Conservation (phyloP, 2,797 vertebrate genomes). For the Sebastes diploproa region DNA sequence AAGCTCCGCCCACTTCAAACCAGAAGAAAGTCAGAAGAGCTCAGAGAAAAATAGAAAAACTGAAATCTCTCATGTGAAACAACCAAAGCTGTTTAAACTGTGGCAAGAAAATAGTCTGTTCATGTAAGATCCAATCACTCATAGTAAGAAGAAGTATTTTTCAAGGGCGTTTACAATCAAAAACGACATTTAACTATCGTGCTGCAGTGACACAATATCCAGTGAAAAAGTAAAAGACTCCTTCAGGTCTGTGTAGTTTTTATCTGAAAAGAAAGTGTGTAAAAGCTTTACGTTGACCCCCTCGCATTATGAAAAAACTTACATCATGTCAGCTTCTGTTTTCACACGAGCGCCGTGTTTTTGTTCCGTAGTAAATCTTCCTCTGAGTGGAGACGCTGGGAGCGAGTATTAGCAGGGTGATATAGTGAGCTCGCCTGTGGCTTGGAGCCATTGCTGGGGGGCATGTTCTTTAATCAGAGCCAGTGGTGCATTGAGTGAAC, state of each 20-base stretch:
- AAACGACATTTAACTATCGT: neutral
- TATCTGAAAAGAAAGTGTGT: neutral
- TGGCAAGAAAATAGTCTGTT: neutral
- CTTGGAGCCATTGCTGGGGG: slow-evolving; percentile 49
- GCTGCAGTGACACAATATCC: neutral
- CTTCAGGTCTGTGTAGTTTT: slow-evolving; percentile 6
- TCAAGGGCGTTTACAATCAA: neutral
- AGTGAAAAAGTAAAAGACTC: neutral
- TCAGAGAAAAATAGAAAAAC: neutral
- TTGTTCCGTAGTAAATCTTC: slow-evolving; percentile 41
- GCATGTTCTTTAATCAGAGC: slow-evolving; percentile 74
- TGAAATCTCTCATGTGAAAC: neutral
- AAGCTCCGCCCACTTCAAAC: no score
- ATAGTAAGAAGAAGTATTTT: neutral
- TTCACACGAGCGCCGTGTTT: slow-evolving; percentile 21
- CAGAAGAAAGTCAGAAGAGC: no score
- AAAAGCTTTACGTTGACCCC: neutral
- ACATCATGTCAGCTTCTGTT: slow-evolving; percentile 43
- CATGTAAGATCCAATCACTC: neutral
- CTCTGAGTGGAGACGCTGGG: slow-evolving; percentile 40
- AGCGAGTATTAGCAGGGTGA: slow-evolving; percentile 43
- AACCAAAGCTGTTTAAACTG: neutral
- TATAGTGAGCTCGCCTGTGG: slow-evolving; percentile 44
- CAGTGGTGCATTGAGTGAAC: slow-evolving; percentile 72
- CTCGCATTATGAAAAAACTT: slow-evolving; percentile 31